Conservation (phyloP, 2,888 invertebrate species). For the Argyresthia albistria region DNA sequence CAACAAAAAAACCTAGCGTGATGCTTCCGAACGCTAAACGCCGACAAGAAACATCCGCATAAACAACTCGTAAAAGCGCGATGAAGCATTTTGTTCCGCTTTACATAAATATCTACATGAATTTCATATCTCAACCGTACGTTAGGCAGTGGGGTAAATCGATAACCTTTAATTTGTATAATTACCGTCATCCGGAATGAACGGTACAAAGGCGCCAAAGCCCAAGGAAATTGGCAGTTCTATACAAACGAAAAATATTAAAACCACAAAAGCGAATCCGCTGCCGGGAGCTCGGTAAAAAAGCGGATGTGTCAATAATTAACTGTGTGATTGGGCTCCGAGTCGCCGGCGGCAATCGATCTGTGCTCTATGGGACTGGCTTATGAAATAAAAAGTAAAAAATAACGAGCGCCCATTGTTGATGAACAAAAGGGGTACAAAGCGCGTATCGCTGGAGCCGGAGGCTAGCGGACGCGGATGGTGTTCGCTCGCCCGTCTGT, state of each 20-base stretch:
- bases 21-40: neutral
- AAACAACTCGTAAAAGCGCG: neutral
- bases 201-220: conserved; percentile 43
- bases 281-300: conserved; percentile 26
- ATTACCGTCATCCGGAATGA: conserved; percentile 6
- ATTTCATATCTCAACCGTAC: neutral
- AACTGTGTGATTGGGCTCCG: conserved; percentile 55
- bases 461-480: neutral
- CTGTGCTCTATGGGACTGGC: conserved; percentile 31
- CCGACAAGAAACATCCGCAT: neutral
- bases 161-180: conserved; percentile 3
- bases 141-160: conserved; percentile 1
- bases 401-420: conserved; percentile 42
- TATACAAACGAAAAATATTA: conserved; percentile 44
- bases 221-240: conserved; percentile 57
- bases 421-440: conserved; percentile 32
- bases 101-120: neutral
- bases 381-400: conserved; percentile 14
- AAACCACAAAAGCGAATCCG: conserved; percentile 34
- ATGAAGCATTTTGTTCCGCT: no score
- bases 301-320: conserved; percentile 71
- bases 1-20: neutral
- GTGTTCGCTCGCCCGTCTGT: conserved; percentile 23
- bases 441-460: conserved; percentile 4
- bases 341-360: conserved; percentile 58